These are phyloP conservation scores for Bothrops jararaca DNA, from an alignment of 2,113 vertebrate genomes.

Conservation along the genomic window DNA sequence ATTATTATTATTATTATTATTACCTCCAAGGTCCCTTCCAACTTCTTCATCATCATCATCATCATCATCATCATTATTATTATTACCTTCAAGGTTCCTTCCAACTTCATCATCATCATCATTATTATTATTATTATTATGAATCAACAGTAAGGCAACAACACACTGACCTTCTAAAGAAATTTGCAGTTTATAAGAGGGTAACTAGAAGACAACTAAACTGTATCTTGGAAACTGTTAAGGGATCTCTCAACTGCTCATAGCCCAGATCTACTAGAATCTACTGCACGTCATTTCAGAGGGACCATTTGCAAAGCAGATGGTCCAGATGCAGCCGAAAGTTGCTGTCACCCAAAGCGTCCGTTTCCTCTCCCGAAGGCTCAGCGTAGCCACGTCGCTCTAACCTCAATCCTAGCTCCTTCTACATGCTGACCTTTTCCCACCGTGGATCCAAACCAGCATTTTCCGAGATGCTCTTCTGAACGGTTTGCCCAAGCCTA, in stretches of 20 bases:
- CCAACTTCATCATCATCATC: no score
- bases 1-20: no score
- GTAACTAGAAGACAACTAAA: background rate
- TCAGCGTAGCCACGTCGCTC: background rate
- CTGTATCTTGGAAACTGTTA: no score
- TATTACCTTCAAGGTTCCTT: no score
- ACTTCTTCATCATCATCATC: no score
- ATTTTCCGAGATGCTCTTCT: background rate
- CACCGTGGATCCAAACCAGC: background rate
- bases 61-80: no score
- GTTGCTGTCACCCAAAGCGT: background rate
- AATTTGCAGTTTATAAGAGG: background rate
- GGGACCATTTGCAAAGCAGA: background rate
- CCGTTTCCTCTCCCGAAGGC: background rate
- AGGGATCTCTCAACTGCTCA: background rate
- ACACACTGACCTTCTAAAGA: background rate
- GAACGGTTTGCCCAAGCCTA: background rate
- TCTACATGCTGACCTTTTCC: background rate
- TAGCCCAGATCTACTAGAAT: background rate
- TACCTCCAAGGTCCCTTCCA: no score
- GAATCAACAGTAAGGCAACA: background rate
- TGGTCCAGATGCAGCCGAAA: background rate
- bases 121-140: no score
- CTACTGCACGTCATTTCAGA: background rate
- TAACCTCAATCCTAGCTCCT: background rate